Base-by-base conservation (phyloP, 92 coral and sea anemone species). In the Epizoanthus stellaris region DNA sequence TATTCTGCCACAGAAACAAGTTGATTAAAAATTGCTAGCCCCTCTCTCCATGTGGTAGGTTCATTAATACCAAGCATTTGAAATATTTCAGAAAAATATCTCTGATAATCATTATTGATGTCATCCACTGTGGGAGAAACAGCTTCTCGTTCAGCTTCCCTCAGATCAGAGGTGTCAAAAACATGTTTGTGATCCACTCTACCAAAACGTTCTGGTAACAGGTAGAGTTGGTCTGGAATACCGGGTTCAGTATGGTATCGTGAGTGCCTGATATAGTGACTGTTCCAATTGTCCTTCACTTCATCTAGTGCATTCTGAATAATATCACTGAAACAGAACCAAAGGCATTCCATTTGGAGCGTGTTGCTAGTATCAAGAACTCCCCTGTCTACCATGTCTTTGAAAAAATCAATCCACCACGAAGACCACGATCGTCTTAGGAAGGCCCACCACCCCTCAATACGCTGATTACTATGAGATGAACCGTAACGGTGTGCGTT, bases 261-360 rank as follows among this genome's bases (percentile, higher is more conserved):
- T 15, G 91, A 88, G 23, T 83, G 45, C 56, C 82, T 82, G 34
- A 85, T 38, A 82, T 75, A 84, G 72, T 88, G 91, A 82, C 59
- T 82, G 54, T 88, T 88, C 88, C 85, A 88, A 64, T 83, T 72
- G 43, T 88, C 88, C 76, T 73, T 88, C 67, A 88, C 84, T 64
- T 71, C 72, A 76, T 88, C 77, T 39, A 88, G 43, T 76, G 83
- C 91, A 61, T 57, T 88, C 52, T 88, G 84, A 66, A 88, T 84
- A 39, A 88, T 67, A 52, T 76, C 60, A 57, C 59, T 76, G 67
- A 88, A 88, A 71, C 88, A 88, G 71, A 82, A 88, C 91, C 88
- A 85, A 49, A 85, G 53, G 43, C 82, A 85, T 25, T 85, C 88
- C 60, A 85, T 15, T 42, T 85, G 83, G 47, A 88, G 61, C 34